Evolutionary conservation across 2,797 vertebrate genomes (phyloP).

Genomic region (Lithobates pipiens): DNA sequence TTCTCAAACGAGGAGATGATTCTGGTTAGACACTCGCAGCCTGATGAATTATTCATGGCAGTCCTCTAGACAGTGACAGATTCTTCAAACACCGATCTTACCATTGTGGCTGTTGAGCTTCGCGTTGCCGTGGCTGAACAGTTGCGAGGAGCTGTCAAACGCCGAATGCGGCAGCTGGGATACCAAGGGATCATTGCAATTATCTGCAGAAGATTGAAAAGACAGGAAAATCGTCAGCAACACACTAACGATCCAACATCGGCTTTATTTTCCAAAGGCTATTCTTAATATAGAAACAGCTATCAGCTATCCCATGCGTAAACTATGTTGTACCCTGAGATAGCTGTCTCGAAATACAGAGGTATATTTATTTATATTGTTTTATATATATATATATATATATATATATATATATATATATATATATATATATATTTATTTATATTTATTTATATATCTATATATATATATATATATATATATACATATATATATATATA

Average conservation of each 20-base stretch:
- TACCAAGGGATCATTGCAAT: conserved; percentile 82
- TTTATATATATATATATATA: no score
- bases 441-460: no score
- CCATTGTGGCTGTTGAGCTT: conserved; percentile 84
- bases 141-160: conserved; percentile 83
- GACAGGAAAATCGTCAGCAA: conserved; percentile 45
- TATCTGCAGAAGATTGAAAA: conserved; percentile 74
- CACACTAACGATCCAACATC: background rate
- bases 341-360: no score
- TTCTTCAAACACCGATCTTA: conserved; percentile 69
- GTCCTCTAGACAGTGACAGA: conserved; percentile 51
- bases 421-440: no score
- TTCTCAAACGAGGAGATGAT: conserved; percentile 2
- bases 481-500: no score
- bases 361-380: no score
- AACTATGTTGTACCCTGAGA: no score
- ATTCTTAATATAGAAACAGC: no score
- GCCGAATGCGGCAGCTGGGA: conserved; percentile 78
- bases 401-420: no score
- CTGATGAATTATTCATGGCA: conserved; percentile 54
- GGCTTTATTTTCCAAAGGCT: no score
- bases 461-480: no score
- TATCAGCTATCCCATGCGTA: no score
- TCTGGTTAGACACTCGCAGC: conserved; percentile 30
- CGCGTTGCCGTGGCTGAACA: conserved; percentile 76